Conservation (phyloP, 2,888 invertebrate genomes). For the Brachyopa scutellaris region DNA sequence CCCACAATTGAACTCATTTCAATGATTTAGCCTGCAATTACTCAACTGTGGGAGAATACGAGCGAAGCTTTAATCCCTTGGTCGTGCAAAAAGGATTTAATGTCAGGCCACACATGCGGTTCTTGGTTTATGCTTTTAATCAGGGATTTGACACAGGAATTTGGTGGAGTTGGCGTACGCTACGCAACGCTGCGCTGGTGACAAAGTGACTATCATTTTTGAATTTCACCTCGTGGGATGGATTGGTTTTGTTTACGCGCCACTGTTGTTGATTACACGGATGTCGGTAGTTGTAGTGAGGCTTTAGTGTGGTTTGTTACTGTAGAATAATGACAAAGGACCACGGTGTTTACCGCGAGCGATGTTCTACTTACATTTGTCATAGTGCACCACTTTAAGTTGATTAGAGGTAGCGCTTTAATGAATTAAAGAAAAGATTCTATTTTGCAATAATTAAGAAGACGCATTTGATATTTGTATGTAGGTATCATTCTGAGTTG, state of each 20-base stretch:
- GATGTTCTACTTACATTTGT: not conserved
- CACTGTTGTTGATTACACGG: constrained; percentile 26
- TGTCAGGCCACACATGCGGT: constrained; percentile 64
- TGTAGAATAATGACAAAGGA: not conserved
- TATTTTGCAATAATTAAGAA: too few species aligned
- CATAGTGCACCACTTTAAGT: too few species aligned
- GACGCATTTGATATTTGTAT: too few species aligned
- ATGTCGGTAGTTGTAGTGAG: not conserved
- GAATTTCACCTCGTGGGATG: constrained; percentile 20
- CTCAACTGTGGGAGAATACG: constrained; percentile 29
- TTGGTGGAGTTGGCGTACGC: constrained; percentile 10
- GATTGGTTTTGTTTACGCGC: constrained; percentile 31
- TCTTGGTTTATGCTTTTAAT: constrained; percentile 56
- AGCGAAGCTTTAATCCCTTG: not conserved
- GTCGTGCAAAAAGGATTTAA: constrained; percentile 29
- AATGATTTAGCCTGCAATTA: constrained; percentile 65
- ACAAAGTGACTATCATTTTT: constrained; percentile 63
- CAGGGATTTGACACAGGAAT: constrained; percentile 49
- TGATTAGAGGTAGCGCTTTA: too few species aligned
- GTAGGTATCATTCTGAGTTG: too few species aligned
- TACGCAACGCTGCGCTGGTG: too few species aligned
- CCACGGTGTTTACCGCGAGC: not conserved
- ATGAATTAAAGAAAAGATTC: too few species aligned
- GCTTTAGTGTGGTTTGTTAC: constrained; percentile 8
- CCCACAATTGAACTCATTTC: constrained; percentile 59